Conservation (phyloP, 2,797 vertebrate species). For the Limnodromus scolopaceus region DNA sequence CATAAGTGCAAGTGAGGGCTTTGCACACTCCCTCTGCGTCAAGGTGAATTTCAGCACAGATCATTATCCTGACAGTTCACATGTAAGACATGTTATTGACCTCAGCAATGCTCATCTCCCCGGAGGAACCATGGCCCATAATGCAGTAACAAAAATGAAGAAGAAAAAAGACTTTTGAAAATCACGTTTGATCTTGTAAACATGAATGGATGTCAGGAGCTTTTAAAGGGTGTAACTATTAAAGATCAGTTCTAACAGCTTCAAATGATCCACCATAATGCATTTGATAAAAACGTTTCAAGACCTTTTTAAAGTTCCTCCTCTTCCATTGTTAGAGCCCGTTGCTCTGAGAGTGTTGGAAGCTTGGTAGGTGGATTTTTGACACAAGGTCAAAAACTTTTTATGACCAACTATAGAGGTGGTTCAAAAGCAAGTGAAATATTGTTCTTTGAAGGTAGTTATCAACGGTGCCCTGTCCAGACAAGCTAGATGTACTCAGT, state of each 20-base stretch:
- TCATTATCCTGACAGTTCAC: background rate
- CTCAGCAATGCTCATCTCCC: background rate
- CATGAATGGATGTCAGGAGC: background rate
- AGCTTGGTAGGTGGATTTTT: background rate
- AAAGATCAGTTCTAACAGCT: conserved; percentile 17
- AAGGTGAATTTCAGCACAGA: background rate
- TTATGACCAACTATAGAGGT: background rate
- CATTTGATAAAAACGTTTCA: conserved; percentile 23
- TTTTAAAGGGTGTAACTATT: background rate
- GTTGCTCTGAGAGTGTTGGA: background rate
- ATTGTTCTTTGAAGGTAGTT: background rate
- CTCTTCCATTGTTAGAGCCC: background rate
- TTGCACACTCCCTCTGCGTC: background rate
- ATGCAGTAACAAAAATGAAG: background rate
- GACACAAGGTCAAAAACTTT: background rate
- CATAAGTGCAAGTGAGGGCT: background rate
- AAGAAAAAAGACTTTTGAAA: conserved; percentile 31
- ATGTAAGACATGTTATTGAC: background rate
- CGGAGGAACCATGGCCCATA: background rate
- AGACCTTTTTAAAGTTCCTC: conserved; percentile 10
- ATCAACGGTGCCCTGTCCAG: background rate
- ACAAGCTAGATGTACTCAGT: background rate
- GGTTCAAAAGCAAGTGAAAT: background rate
- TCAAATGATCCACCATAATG: background rate
- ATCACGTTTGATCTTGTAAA: conserved; percentile 17